phyloP scores from a whole-genome alignment of 1,140 invertebrate genomes.

The Tribolium madens region DNA sequence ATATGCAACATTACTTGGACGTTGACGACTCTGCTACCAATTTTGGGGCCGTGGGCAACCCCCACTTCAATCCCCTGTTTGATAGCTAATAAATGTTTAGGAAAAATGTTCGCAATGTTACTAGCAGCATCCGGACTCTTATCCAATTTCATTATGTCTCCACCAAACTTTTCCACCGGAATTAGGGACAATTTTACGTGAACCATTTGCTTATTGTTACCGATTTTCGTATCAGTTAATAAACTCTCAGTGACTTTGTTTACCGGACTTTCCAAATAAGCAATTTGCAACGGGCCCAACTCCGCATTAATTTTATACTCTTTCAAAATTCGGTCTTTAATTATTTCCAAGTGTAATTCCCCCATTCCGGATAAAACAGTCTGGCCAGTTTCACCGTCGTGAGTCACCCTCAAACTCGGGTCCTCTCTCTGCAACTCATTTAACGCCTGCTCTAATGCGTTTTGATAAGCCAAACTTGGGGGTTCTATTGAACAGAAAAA shows the following conservation, averaged over 20 bases:
- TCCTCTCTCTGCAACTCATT: constrained; percentile 90
- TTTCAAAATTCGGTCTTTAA: constrained; percentile 85
- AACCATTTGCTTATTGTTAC: constrained; percentile 70
- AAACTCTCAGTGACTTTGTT: constrained; percentile 68
- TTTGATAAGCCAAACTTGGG: constrained; percentile 81
- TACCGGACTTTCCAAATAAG: constrained; percentile 86
- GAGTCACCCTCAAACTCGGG: constrained; percentile 87
- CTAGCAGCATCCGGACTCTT: constrained; percentile 73
- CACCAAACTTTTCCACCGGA: constrained; percentile 60
- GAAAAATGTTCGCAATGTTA: constrained; percentile 73
- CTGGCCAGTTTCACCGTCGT: constrained; percentile 85
- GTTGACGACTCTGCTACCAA: constrained; percentile 81
- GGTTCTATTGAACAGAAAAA: constrained; percentile 98
- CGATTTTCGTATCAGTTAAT: constrained; percentile 76
- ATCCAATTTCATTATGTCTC: constrained; percentile 70
- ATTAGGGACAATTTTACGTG: constrained; percentile 72
- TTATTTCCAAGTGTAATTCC: constrained; percentile 95
- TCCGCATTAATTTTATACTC: constrained; percentile 95
- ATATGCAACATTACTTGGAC: constrained; percentile 82
- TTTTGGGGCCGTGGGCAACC: constrained; percentile 78
- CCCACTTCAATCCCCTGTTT: constrained; percentile 74
- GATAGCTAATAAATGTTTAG: constrained; percentile 72
- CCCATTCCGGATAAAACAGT: constrained; percentile 94
- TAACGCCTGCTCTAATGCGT: constrained; percentile 86
- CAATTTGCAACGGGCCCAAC: constrained; percentile 94